phyloP scores from a whole-genome alignment of 2,797 vertebrate species.

The Lithobates pipiens region DNA sequence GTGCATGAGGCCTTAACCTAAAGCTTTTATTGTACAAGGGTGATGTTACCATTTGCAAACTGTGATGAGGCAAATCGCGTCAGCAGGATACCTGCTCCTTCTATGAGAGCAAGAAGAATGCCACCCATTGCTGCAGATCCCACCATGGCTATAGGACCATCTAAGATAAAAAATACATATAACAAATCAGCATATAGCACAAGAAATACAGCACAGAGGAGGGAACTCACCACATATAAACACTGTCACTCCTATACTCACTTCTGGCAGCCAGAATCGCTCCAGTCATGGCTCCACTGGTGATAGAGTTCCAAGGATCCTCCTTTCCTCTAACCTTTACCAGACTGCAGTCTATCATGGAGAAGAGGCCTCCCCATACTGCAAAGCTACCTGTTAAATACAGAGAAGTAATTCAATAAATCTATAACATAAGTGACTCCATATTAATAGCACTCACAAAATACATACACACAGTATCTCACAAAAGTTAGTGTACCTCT shows the following conservation, averaged over 20 bases:
- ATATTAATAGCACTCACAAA: too few species aligned
- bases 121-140: conserved; percentile 97
- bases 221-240: too few species aligned
- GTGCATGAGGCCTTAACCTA: too few species aligned
- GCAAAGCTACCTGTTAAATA: conserved; percentile 89
- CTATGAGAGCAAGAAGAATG: conserved; percentile 93
- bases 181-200: neutral
- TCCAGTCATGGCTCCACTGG: conserved; percentile 94
- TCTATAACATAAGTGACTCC: too few species aligned
- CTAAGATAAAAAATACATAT: conserved; percentile 67
- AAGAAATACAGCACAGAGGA: neutral
- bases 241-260: conserved; percentile 73
- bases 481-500: too few species aligned
- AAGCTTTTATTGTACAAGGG: too few species aligned
- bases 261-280: conserved; percentile 97
- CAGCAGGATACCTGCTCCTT: conserved; percentile 93
- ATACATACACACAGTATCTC: too few species aligned
- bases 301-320: conserved; percentile 99
- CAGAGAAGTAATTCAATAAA: neutral
- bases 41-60: conserved; percentile 88
- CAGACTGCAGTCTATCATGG: conserved; percentile 96
- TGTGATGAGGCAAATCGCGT: conserved; percentile 94
- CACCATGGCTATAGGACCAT: conserved; percentile 94
- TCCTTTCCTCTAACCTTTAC: conserved; percentile 94
- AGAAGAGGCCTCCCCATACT: conserved; percentile 96